Conservation (phyloP, 92 coral and sea anemone species). For the Epizoanthus fatuus region DNA sequence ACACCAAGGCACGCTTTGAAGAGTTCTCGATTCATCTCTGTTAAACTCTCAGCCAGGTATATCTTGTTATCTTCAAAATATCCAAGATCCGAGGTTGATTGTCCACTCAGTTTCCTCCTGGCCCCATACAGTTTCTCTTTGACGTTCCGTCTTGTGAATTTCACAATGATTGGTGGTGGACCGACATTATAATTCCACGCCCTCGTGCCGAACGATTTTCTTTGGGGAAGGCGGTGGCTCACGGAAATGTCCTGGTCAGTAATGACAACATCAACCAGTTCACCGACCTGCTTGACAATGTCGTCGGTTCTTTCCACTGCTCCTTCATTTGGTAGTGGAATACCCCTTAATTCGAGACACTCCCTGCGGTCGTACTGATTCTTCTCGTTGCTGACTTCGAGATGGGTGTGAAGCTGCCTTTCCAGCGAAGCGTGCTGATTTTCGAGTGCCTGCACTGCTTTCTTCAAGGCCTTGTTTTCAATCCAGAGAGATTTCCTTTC, state of each 20-base stretch:
- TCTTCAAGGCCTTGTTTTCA: conserved; percentile 36
- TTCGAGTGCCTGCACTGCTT: conserved; percentile 24
- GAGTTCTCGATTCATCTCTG: neutral
- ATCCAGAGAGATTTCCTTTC: conserved; percentile 50
- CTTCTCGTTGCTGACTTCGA: conserved; percentile 27
- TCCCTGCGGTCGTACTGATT: conserved; percentile 34
- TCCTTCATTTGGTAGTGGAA: neutral
- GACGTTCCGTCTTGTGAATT: conserved; percentile 18
- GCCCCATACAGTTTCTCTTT: conserved; percentile 23
- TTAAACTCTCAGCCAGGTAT: neutral
- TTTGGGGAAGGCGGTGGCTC: conserved; percentile 25
- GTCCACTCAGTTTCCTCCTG: neutral
- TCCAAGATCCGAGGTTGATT: neutral
- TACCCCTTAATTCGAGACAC: conserved; percentile 30
- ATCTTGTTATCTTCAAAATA: conserved; percentile 7
- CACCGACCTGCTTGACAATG: conserved; percentile 22
- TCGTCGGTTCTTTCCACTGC: conserved; percentile 9
- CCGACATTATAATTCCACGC: neutral
- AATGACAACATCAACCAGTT: conserved; percentile 25
- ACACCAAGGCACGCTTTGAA: neutral
- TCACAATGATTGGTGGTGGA: conserved; percentile 26
- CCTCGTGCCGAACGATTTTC: neutral
- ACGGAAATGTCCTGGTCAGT: conserved; percentile 27
- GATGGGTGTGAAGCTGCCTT: conserved; percentile 17
- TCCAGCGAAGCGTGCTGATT: conserved; percentile 29